phyloP scores from a whole-genome alignment of 2,888 invertebrate species.

The Mesorhabditis belari region DNA sequence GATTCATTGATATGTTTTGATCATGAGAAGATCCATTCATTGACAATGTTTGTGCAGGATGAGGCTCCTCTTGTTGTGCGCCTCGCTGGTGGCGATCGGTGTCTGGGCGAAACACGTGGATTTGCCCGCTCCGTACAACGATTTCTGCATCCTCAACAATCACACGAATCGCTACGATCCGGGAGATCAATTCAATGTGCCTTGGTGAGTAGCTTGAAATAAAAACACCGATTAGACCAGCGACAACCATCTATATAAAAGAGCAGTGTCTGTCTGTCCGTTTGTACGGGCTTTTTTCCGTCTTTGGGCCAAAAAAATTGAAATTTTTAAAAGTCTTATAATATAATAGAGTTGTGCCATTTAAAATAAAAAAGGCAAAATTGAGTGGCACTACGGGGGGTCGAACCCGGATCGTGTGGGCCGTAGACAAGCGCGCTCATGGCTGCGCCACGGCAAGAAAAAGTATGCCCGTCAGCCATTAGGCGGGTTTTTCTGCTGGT shows the following conservation, averaged over 20 bases:
- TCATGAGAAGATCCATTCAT: too few relatives aligned
- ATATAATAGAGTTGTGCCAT: not conserved
- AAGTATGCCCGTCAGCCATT: not conserved
- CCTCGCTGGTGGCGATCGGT: not conserved
- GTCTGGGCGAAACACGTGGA: conserved; percentile 28
- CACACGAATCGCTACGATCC: conserved; percentile 38
- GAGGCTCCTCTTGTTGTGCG: not conserved
- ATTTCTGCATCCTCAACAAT: conserved; percentile 43
- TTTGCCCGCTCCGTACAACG: conserved; percentile 37
- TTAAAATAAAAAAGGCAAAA: not conserved
- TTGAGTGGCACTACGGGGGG: too few relatives aligned
- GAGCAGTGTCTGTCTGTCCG: too few relatives aligned
- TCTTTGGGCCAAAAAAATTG: too few relatives aligned
- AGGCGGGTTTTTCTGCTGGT: not conserved
- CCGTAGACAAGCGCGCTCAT: too few relatives aligned
- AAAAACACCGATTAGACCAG: too few relatives aligned
- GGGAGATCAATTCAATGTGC: conserved; percentile 25
- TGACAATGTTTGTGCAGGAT: too few relatives aligned
- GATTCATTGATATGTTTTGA: too few relatives aligned
- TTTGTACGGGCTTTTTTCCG: too few relatives aligned
- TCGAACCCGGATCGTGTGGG: too few relatives aligned
- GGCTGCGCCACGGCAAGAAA: too few relatives aligned
- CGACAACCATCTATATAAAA: too few relatives aligned
- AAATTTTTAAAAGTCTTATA: not conserved
- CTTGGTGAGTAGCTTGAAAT: conserved; percentile 37